Conservation (phyloP, 2,888 invertebrate genomes). For the Tetragonula carbonaria region DNA sequence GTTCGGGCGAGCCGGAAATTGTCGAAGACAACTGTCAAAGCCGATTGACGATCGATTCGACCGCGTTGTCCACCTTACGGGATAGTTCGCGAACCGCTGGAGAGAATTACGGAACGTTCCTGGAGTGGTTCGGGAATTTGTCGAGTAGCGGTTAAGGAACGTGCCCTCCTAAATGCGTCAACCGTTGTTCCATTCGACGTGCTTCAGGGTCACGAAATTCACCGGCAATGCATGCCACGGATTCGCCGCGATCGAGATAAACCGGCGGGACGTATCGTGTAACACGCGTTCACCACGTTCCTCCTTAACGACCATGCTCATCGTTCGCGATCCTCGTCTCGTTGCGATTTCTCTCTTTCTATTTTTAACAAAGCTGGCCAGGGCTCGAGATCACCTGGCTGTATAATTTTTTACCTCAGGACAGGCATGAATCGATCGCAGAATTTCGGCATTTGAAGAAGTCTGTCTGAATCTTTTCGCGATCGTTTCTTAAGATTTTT, state of each 20-base stretch:
- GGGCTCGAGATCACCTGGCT: neutral
- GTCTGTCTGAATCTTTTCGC: neutral
- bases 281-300: slow-evolving; percentile 15
- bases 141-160: slow-evolving; percentile 63
- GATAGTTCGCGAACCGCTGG: slow-evolving; percentile 21
- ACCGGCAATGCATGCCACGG: slow-evolving; percentile 54
- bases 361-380: too few relatives aligned
- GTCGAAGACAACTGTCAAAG: neutral
- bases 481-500: neutral
- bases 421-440: neutral
- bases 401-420: neutral
- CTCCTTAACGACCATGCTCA: neutral
- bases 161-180: slow-evolving; percentile 41
- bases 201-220: slow-evolving; percentile 61
- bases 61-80: neutral
- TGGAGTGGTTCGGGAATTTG: slow-evolving; percentile 57
- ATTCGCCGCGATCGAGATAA: slow-evolving; percentile 60
- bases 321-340: neutral
- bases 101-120: slow-evolving; percentile 50
- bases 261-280: slow-evolving; percentile 46
- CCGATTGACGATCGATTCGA: slow-evolving; percentile 46
- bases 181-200: slow-evolving; percentile 55
- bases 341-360: neutral
- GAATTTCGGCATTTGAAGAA: neutral
- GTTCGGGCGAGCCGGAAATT: neutral